These are phyloP conservation scores for Gnatocerus cornutus DNA, from an alignment of 2,888 invertebrate species.

Conservation along the genomic window DNA sequence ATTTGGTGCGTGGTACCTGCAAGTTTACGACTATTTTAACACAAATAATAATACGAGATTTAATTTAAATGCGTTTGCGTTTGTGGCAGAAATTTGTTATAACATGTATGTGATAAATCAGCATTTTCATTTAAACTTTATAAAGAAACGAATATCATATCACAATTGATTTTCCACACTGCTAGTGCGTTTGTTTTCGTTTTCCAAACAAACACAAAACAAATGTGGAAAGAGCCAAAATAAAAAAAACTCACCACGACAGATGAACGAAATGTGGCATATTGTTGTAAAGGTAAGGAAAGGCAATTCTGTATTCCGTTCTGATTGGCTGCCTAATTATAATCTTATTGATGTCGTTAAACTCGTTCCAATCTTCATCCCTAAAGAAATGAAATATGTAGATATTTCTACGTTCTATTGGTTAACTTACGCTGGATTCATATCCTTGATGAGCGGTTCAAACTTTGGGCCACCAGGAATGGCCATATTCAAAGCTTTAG, in stretches of 20 bases:
- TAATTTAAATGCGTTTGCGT: background rate
- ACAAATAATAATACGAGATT: constrained; percentile 9
- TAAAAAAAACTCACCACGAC: constrained; percentile 86
- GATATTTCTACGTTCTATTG: constrained; percentile 2
- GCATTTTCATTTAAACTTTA: constrained; percentile 72
- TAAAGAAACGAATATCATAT: constrained; percentile 74
- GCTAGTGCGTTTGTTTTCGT: constrained; percentile 73
- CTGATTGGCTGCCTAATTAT: constrained; percentile 99
- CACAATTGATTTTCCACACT: constrained; percentile 73
- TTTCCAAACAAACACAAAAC: constrained; percentile 68
- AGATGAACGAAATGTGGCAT: constrained; percentile 98
- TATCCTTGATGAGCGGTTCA: constrained; percentile 98
- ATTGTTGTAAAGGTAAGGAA: constrained; percentile 99
- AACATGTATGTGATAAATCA: constrained; percentile 74
- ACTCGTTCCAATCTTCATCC: constrained; percentile 99
- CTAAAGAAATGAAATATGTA: constrained; percentile 70
- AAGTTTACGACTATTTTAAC: constrained; percentile 51
- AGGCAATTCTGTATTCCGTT: constrained; percentile 99
- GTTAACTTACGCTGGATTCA: constrained; percentile 86
- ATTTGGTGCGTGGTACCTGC: constrained; percentile 98
- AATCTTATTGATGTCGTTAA: constrained; percentile 99
- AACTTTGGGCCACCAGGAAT: constrained; percentile 99
- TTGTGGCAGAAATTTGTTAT: background rate
- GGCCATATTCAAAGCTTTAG: constrained; percentile 99
- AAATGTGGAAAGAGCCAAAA: constrained; percentile 62